Conservation (phyloP, 2,888 invertebrate species). For the Celastrina argiolus region DNA sequence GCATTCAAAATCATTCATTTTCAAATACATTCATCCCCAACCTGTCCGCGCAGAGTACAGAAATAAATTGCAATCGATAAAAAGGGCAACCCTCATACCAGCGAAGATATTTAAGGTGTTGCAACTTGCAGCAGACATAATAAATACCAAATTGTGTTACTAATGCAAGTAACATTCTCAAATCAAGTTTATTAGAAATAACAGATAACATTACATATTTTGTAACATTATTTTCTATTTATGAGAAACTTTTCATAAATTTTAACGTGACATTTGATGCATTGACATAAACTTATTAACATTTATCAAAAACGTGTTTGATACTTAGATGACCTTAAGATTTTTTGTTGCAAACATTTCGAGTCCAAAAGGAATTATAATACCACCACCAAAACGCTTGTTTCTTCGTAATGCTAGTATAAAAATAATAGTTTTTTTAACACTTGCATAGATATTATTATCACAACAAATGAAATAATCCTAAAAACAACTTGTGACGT, state of each 20-base stretch:
- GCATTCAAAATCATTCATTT: neutral
- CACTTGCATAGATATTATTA: neutral
- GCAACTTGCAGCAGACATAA: neutral
- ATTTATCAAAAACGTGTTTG: neutral
- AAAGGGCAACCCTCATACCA: neutral
- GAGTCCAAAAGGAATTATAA: neutral
- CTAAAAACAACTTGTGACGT: neutral
- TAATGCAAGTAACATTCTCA: neutral
- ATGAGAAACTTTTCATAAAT: too few species aligned
- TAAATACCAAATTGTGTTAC: neutral
- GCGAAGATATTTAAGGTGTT: neutral
- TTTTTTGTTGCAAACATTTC: neutral
- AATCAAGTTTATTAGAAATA: too few species aligned
- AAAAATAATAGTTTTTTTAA: neutral
- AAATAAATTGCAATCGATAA: constrained; percentile 8
- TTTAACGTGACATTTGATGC: too few species aligned
- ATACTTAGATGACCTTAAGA: neutral
- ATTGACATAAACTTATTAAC: neutral
- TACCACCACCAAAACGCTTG: neutral
- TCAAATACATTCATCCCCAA: neutral
- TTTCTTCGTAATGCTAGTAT: neutral
- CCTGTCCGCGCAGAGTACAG: neutral
- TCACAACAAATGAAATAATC: neutral
- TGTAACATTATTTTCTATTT: neutral
- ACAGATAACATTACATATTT: too few species aligned